Percentiles rank a stretch among this genome's conserved stretches.
phyloP scores from a whole-genome alignment of 2,888 invertebrate species.

The Lithophane socia region DNA sequence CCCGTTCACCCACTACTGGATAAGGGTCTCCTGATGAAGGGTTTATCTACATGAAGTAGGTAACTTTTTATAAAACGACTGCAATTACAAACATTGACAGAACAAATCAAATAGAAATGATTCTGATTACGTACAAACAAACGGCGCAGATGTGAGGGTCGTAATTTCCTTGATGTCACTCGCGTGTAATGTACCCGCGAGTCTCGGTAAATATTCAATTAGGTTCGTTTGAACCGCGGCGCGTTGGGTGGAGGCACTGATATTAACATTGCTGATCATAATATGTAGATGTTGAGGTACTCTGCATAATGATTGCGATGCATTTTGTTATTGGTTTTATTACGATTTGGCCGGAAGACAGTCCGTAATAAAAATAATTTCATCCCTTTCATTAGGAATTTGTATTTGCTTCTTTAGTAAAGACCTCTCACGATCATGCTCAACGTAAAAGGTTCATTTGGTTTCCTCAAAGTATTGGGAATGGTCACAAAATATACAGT shows the following conservation, averaged over 20 bases:
- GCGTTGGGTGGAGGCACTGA: constrained; percentile 21
- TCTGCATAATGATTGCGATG: constrained; percentile 34
- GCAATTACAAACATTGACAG: constrained; percentile 54
- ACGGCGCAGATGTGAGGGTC: constrained; percentile 36
- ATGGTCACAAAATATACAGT: neutral
- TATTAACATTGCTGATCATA: constrained; percentile 41
- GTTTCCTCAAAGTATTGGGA: neutral
- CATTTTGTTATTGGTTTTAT: constrained; percentile 36
- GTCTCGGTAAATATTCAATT: constrained; percentile 68
- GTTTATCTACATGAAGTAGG: neutral
- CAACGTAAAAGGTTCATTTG: neutral
- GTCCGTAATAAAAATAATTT: neutral
- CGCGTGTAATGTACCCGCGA: constrained; percentile 60
- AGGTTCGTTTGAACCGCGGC: constrained; percentile 55
- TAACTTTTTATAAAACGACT: constrained; percentile 21
- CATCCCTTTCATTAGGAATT: neutral
- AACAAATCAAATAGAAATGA: constrained; percentile 56
- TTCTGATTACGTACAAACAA: constrained; percentile 55
- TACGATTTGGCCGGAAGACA: neutral
- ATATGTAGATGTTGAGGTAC: constrained; percentile 36
- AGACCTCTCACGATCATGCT: neutral
- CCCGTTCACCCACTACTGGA: neutral
- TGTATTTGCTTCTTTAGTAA: neutral
- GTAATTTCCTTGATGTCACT: constrained; percentile 63
- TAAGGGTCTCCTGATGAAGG: neutral